Conservation (phyloP, 2,797 vertebrate species). For the Sebastes nivosus region DNA sequence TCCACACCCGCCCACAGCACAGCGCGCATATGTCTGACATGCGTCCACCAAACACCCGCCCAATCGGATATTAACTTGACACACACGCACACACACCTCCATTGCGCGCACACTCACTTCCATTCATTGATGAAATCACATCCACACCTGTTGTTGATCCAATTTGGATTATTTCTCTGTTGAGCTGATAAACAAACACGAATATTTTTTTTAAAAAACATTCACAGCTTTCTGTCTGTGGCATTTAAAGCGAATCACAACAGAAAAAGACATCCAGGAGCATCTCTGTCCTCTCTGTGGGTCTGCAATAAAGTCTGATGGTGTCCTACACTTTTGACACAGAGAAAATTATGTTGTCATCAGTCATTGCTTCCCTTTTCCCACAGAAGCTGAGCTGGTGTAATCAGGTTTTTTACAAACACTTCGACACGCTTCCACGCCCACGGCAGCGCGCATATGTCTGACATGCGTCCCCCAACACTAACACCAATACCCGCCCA, state of each 20-base stretch:
- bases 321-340: neutral
- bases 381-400: neutral
- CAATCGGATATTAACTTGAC: conserved; percentile 68
- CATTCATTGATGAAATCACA: conserved; percentile 14
- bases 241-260: neutral
- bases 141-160: conserved; percentile 44
- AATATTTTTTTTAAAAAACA: neutral
- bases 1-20: conserved; percentile 77
- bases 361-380: neutral
- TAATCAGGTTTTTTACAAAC: conserved; percentile 35
- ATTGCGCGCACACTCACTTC: conserved; percentile 15
- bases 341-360: neutral
- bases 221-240: neutral
- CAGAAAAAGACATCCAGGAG: neutral
- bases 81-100: conserved; percentile 26
- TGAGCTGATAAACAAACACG: neutral
- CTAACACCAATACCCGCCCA: conserved; percentile 45
- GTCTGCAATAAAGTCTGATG: neutral
- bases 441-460: conserved; percentile 76
- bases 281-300: neutral
- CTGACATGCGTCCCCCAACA: conserved; percentile 71
- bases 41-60: conserved; percentile 60
- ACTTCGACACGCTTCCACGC: conserved; percentile 76
- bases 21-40: conserved; percentile 77
- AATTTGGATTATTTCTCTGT: neutral